Base-by-base conservation (phyloP, 2,888 invertebrate genomes). In the Patella pellucida region DNA sequence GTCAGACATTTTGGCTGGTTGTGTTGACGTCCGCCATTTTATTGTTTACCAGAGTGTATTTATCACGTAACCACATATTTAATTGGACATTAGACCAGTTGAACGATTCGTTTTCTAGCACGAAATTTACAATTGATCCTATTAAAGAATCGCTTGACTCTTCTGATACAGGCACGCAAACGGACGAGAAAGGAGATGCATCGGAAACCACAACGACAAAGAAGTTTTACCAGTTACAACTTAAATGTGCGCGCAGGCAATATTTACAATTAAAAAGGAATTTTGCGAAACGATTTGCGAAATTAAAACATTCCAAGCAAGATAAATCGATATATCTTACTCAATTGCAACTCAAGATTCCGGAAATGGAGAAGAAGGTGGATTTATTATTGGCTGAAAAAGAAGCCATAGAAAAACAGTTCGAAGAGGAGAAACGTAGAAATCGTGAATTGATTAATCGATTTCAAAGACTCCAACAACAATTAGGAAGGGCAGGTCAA, bases 391-490 rank as follows among this genome's bases (percentile, higher is more conserved):
- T 74, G 16, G 74, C 74, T 4, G 74, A 74, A 54, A 52, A 56
- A 15, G 74, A 74, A 27, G 74, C 74, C 19, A 74, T 74, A 50
- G 74, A 74, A 68, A 74, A 74, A 41, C 74, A 74, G 69, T 41
- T 27, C 3, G 69, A 74, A 69, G 74, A 74, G 19, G 74, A 74
- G 19, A 69, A 56, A 56, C 19, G 74, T 14, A 52, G 74, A n/a
- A 74, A 74, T 69, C 68, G 68, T n/a, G 74, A 74, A 68, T 56
- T 74, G 54, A 74, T 74, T 69, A 54, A 54, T 16, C 68, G 74
- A 4, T 74, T 74, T 52, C 74, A 74, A 54, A 51, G 74, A 56
- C 50, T 74, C 27, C 68, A 69, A 54, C 74, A 74, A 69, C 74
- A 74, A 69, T 70, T 74, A 15, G 69, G 74, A 69, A 68, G 74